Base-by-base conservation (phyloP, 23 tunicate species). In the Clavelina lepadiformis region DNA sequence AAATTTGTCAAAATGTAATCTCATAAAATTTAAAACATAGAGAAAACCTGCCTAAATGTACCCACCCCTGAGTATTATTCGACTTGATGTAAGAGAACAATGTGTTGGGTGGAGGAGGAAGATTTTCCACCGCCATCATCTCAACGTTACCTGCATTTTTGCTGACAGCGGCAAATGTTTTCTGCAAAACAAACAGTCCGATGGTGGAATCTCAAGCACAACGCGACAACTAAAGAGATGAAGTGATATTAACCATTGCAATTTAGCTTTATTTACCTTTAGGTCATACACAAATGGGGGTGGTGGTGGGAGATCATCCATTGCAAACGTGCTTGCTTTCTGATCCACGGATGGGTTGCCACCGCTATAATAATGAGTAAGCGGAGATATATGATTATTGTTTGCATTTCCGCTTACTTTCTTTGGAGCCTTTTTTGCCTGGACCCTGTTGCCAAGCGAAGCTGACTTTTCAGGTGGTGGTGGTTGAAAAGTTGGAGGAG, bases 221-320 rank as follows among this genome's bases (percentile, higher is more conserved):
- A 41, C 15, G 15, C 15, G 11, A 11, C 49, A 15, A 41, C 11
- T 11, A 41, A 41, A 11, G 15, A 41, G 11, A 11, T 41, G 49
- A 41, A 41, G 11, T 11, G 49, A 11, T 41, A 15, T 41, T 53
- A n/a, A n/a, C 5, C 18, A 13, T n/a, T 38, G 0, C 22, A 58
- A 58, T 15, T 18, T 59, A 1, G 15, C 20, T 8, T 32, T 11
- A 33, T 54, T 54, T 33, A 84, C 93, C 93, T 76, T 84, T 28
- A 84, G 51, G 56, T 84, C 83, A 4, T 26, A 32, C 2, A 84
- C 41, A 55, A 76, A 84, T 8, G 82, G 77, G 13, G 93, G 93
- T 18, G 93, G 82, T 31, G 93, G 93, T 0, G 93, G 93, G 44
- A 84, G 70, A 46, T 84, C 93, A 53, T 76, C 85, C 22, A 33